A percentile compares a stretch with the other conserved stretches of the same genome.
phyloP scores from a whole-genome alignment of 53 echinoderm and acorn worm species.

The Antedon mediterranea region DNA sequence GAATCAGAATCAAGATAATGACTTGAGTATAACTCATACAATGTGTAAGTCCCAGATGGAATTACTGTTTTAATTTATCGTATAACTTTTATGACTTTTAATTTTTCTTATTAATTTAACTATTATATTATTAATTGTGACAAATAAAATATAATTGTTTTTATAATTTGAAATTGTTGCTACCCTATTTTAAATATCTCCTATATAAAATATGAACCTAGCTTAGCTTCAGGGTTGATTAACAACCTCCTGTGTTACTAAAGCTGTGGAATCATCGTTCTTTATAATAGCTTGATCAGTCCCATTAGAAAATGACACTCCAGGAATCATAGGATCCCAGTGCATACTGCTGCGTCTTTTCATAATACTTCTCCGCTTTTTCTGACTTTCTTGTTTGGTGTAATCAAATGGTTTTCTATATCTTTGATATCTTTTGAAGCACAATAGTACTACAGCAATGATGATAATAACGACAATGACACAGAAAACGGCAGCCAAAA shows the following conservation, averaged over 20 bases:
- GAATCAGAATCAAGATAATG: no score
- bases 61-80: no score
- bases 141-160: no score
- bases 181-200: no score
- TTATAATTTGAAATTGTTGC: no score
- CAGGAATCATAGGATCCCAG: background rate
- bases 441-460: conserved; percentile 7
- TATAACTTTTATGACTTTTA: no score
- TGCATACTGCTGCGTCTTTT: background rate
- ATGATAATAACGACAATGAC: conserved; percentile 33
- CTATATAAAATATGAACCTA: no score
- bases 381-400: conserved; percentile 4
- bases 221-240: background rate
- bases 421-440: conserved; percentile 24
- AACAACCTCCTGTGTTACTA: background rate
- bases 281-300: background rate
- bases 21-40: no score
- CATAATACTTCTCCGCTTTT: conserved; percentile 20
- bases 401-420: conserved; percentile 20
- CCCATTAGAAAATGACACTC: background rate
- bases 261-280: background rate
- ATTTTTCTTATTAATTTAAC: no score
- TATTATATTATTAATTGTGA: no score
- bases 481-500: conserved; percentile 32
- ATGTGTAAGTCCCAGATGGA: no score